Conservation (phyloP, 2,113 vertebrate species). For the Cricetomys ansorgei region DNA sequence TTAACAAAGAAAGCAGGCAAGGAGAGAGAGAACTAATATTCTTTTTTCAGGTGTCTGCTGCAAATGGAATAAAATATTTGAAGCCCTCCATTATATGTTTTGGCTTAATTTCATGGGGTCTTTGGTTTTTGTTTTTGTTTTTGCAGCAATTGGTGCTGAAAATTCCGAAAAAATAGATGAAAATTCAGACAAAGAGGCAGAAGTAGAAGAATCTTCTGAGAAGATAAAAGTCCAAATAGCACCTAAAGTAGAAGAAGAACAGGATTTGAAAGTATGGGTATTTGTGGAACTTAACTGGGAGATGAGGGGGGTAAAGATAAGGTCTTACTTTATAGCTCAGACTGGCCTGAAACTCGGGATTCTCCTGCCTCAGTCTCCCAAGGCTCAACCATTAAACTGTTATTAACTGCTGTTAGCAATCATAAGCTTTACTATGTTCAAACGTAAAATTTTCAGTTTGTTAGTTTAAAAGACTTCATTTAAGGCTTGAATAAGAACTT, state of each 20-base stretch:
- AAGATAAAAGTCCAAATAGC: slow-evolving; percentile 85
- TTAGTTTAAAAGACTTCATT: slow-evolving; percentile 26
- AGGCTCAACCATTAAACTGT: neutral
- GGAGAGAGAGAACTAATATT: neutral
- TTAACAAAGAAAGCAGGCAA: neutral
- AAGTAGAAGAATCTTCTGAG: slow-evolving; percentile 88
- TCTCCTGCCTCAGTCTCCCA: too few species aligned
- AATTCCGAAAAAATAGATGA: slow-evolving; percentile 86
- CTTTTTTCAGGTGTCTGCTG: neutral
- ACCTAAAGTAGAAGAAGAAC: slow-evolving; percentile 90
- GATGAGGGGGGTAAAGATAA: too few species aligned
- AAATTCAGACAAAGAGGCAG: slow-evolving; percentile 88
- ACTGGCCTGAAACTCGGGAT: neutral
- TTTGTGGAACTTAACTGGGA: neutral
- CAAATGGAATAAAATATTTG: neutral
- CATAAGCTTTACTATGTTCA: neutral
- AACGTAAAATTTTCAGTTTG: neutral
- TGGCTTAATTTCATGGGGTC: neutral
- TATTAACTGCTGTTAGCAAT: neutral
- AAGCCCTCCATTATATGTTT: neutral
- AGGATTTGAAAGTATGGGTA: slow-evolving; percentile 92
- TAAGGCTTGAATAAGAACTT: neutral
- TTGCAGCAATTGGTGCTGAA: slow-evolving; percentile 81
- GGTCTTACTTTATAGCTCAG: neutral
- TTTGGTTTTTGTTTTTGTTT: slow-evolving; percentile 28